These are phyloP conservation scores for Sigmodon hispidus DNA, from an alignment of 2,113 vertebrate genomes.

Conservation along the genomic window DNA sequence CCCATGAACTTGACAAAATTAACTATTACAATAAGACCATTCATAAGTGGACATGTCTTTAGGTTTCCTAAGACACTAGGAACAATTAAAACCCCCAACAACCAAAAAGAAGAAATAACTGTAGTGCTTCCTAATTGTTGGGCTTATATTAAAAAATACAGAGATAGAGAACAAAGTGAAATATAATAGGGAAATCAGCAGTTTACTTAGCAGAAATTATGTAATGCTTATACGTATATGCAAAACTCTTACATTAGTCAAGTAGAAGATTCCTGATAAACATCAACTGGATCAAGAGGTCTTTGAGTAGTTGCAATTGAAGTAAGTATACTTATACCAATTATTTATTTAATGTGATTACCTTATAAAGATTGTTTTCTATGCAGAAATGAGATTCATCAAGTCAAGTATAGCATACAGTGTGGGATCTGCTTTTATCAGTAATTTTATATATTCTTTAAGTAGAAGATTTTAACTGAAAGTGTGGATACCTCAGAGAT, in stretches of 20 bases:
- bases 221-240: background rate
- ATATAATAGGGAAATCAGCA: background rate
- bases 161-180: background rate
- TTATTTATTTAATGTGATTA: background rate
- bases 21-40: background rate
- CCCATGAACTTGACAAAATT: background rate
- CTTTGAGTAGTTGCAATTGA: background rate
- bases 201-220: background rate
- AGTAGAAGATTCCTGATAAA: slow-evolving; percentile 32
- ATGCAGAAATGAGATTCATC: background rate
- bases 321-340: background rate
- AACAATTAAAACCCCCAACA: background rate
- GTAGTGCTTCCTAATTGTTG: background rate
- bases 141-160: background rate
- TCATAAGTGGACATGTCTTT: background rate
- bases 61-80: background rate
- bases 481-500: background rate
- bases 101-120: background rate
- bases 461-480: background rate
- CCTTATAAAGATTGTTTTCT: background rate
- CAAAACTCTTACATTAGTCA: background rate
- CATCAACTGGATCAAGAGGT: background rate
- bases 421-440: slow-evolving; percentile 1
- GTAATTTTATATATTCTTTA: background rate
- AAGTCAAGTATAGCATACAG: background rate